These are phyloP conservation scores for Syrista parreyssii DNA, from an alignment of 2,888 invertebrate genomes.

Conservation along the genomic window DNA sequence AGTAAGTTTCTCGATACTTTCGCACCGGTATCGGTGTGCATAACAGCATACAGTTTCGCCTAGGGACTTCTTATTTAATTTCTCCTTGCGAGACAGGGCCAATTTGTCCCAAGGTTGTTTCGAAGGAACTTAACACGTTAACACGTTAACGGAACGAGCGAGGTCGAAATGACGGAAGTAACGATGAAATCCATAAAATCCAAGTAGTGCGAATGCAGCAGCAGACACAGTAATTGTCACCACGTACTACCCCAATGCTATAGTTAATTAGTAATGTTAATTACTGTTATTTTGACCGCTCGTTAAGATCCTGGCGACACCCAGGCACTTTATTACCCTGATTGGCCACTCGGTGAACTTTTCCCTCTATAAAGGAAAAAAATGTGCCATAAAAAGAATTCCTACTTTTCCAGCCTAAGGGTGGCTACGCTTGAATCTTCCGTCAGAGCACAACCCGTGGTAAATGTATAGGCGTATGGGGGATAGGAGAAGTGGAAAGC, in stretches of 20 bases:
- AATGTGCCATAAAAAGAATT: background rate
- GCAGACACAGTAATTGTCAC: background rate
- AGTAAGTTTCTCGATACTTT: background rate
- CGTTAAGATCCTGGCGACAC: conserved; percentile 5
- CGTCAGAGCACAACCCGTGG: background rate
- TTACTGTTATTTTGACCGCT: conserved; percentile 12
- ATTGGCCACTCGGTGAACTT: background rate
- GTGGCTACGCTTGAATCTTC: background rate
- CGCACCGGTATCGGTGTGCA: background rate
- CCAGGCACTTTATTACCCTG: background rate
- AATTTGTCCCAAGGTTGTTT: background rate
- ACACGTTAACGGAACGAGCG: background rate
- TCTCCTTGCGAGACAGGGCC: background rate
- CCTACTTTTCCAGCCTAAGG: background rate
- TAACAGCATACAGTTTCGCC: background rate
- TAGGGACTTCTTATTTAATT: background rate
- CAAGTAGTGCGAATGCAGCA: background rate
- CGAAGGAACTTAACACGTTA: background rate
- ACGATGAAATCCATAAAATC: background rate
- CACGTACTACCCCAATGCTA: background rate
- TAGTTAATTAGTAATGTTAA: conserved; percentile 9
- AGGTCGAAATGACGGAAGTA: background rate
- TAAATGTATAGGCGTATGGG: background rate
- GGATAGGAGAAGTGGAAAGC: background rate
- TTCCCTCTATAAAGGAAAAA: background rate